Percentiles rank a stretch among this genome's conserved stretches.
Evolutionary conservation across 92 coral and sea anemone species (phyloP).

Genomic region (Epizoanthus illoricatus): DNA sequence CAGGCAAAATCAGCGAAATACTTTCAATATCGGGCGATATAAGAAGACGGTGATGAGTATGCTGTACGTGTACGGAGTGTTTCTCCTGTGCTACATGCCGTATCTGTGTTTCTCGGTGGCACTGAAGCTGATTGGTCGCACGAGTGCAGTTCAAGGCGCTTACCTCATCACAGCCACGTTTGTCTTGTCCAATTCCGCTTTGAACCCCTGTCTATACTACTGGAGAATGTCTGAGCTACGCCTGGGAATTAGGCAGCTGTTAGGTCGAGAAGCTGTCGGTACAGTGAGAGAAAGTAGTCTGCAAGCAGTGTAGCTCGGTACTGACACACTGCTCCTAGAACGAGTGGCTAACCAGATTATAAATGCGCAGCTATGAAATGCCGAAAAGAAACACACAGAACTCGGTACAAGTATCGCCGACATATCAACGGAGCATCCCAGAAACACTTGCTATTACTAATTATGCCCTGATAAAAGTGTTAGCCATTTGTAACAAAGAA

Average conservation of each 20-base stretch:
- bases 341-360: no score
- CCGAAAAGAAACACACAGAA: no score
- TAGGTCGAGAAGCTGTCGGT: constrained; percentile 12
- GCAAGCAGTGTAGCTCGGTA: not conserved
- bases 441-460: no score
- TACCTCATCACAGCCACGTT: constrained; percentile 24
- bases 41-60: constrained; percentile 55
- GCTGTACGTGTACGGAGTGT: constrained; percentile 55
- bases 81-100: constrained; percentile 58
- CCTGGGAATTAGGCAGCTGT: constrained; percentile 7
- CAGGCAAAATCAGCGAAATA: not conserved
- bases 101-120: constrained; percentile 50
- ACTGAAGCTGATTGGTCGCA: constrained; percentile 31
- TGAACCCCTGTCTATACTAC: constrained; percentile 30
- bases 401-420: no score
- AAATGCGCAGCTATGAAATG: no score
- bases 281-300: not conserved
- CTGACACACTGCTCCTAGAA: no score
- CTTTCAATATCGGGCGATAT: constrained; percentile 51
- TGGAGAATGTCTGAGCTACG: constrained; percentile 39
- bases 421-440: no score
- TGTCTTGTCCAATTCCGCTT: constrained; percentile 19
- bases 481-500: no score
- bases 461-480: no score
- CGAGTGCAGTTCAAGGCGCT: constrained; percentile 21